These are phyloP conservation scores for Torymus tubicola DNA, from an alignment of 2,888 invertebrate genomes.

Conservation along the genomic window DNA sequence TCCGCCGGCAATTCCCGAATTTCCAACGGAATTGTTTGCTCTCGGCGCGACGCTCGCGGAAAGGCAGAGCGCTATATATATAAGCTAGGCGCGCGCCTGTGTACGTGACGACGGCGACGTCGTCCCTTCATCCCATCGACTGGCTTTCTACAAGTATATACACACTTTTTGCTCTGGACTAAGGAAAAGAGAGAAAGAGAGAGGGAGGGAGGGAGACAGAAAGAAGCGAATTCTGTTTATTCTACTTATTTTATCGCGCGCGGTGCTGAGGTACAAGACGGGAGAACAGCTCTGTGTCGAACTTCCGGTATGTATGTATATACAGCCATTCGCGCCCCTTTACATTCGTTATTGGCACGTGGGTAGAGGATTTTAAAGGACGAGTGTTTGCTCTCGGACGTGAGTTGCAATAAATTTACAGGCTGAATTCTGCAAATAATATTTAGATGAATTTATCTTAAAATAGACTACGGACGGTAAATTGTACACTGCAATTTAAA, in stretches of 20 bases:
- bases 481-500: too few relatives aligned
- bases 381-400: not conserved
- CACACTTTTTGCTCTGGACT: not conserved
- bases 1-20: conserved; percentile 33
- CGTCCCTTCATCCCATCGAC: conserved; percentile 60
- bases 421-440: not conserved
- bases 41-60: conserved; percentile 3
- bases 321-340: conserved; percentile 50
- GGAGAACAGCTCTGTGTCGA: conserved; percentile 67
- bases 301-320: conserved; percentile 65
- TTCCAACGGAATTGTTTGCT: conserved; percentile 43
- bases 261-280: conserved; percentile 62
- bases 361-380: not conserved
- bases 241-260: conserved; percentile 74
- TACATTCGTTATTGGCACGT: conserved; percentile 36
- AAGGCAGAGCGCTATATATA: not conserved
- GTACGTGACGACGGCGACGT: conserved; percentile 69
- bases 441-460: too few relatives aligned
- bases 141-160: not conserved
- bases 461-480: too few relatives aligned
- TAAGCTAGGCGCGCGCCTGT: conserved; percentile 60
- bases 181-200: too few relatives aligned
- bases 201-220: not conserved
- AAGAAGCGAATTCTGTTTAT: conserved; percentile 67
- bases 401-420: conserved; percentile 6